Conservation (phyloP, 2,888 invertebrate species). For the Iphiclides podalirius region DNA sequence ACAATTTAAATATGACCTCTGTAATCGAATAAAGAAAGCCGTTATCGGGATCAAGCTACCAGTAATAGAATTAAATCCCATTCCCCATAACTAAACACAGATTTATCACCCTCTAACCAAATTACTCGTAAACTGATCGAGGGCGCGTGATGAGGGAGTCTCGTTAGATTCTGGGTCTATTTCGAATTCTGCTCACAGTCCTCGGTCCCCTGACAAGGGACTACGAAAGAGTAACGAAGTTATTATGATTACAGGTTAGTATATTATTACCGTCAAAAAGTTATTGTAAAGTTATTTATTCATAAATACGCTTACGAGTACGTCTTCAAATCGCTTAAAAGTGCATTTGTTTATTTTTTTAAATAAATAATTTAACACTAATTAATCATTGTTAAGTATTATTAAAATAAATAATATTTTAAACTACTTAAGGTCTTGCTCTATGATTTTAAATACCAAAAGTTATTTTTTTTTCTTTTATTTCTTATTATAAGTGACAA, state of each 20-base stretch:
- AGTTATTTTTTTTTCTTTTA: no score
- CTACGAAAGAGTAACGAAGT: slow-evolving; percentile 20
- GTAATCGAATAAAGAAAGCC: slow-evolving; percentile 55
- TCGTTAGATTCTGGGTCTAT: slow-evolving; percentile 37
- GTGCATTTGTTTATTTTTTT: no score
- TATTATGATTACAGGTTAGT: slow-evolving; percentile 18
- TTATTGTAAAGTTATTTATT: no score
- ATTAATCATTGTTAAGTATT: no score
- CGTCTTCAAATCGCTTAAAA: no score
- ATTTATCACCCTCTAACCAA: slow-evolving; percentile 74
- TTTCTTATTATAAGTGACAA: no score
- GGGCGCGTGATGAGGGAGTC: slow-evolving; percentile 54
- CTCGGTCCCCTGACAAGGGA: slow-evolving; percentile 32
- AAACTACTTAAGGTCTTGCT: no score
- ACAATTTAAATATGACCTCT: slow-evolving; percentile 49
- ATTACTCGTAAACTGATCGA: slow-evolving; percentile 70
- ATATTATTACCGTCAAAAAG: neutral
- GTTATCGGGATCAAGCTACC: slow-evolving; percentile 53
- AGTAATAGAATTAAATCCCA: slow-evolving; percentile 61
- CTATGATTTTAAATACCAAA: no score
- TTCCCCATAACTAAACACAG: slow-evolving; percentile 61
- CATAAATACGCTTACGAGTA: no score
- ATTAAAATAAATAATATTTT: no score
- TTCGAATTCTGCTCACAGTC: slow-evolving; percentile 53
- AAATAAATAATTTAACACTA: no score